These are phyloP conservation scores for Agapostemon virescens DNA, from an alignment of 2,888 invertebrate genomes.

Conservation along the genomic window DNA sequence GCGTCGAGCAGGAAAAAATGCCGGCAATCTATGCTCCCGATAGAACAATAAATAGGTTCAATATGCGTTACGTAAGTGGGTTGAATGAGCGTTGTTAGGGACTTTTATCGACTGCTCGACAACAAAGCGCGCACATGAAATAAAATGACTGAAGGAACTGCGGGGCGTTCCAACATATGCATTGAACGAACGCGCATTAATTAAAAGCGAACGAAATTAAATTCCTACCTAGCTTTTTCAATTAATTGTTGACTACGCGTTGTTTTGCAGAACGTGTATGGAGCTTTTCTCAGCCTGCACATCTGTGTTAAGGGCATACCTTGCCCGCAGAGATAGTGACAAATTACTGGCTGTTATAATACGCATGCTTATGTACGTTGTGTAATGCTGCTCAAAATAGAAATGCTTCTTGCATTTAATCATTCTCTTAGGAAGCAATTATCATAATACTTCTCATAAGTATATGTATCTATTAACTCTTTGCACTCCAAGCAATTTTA, in stretches of 20 bases:
- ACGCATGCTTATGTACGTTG: not conserved
- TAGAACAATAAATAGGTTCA: slow-evolving; percentile 9
- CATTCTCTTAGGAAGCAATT: not conserved
- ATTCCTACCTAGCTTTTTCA: not conserved
- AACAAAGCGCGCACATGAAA: not conserved
- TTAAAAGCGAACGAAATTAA: not conserved
- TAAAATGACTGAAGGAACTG: slow-evolving; percentile 4
- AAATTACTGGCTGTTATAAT: not conserved
- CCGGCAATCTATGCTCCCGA: slow-evolving; percentile 8
- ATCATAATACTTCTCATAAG: not conserved
- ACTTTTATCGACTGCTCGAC: slow-evolving; percentile 11
- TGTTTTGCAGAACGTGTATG: not conserved
- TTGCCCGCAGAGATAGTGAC: not conserved
- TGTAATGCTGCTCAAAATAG: too few relatives aligned
- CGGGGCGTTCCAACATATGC: not conserved
- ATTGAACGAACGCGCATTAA: slow-evolving; percentile 18
- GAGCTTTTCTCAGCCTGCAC: not conserved
- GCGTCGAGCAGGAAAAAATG: not conserved
- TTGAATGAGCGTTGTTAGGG: not conserved
- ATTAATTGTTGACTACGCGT: not conserved
- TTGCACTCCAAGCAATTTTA: too few relatives aligned
- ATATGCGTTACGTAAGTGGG: slow-evolving; percentile 17
- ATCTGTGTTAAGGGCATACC: not conserved
- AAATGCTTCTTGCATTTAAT: not conserved
- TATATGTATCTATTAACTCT: too few relatives aligned